These are phyloP conservation scores for Temnopleurus reevesii DNA, from an alignment of 53 echinoderm and acorn worm species.

Conservation along the genomic window DNA sequence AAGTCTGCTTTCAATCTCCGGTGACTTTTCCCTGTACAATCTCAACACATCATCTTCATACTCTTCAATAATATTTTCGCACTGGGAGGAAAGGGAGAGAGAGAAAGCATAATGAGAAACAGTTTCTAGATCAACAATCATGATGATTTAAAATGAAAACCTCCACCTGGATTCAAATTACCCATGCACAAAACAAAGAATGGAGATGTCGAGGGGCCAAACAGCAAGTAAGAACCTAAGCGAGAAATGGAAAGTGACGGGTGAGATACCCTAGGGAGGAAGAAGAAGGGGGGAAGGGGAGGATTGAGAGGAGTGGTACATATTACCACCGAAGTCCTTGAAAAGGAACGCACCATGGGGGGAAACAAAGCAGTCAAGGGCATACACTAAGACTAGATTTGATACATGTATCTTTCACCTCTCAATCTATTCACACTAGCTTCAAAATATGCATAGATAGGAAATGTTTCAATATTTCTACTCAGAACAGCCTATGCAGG, in stretches of 20 bases:
- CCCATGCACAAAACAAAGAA: neutral
- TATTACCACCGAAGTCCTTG: conserved; percentile 44
- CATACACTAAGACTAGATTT: conserved; percentile 7
- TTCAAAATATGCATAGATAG: no score
- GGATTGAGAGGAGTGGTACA: conserved; percentile 40
- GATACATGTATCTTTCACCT: no score
- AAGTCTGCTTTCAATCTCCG: conserved; percentile 56
- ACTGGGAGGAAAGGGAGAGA: conserved; percentile 60
- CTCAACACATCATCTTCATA: conserved; percentile 77
- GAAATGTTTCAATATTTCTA: no score
- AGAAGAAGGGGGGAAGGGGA: conserved; percentile 42
- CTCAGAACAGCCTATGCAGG: no score
- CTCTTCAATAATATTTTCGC: conserved; percentile 82
- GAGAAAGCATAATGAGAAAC: conserved; percentile 3
- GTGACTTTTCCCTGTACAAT: conserved; percentile 61
- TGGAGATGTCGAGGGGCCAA: neutral
- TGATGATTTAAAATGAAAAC: neutral
- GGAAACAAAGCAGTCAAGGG: conserved; percentile 10
- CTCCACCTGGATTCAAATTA: neutral
- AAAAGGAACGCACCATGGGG: conserved; percentile 1
- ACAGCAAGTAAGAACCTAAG: neutral
- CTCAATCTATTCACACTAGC: no score
- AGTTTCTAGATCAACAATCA: neutral
- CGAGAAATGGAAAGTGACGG: conserved; percentile 52
- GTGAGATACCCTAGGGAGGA: conserved; percentile 16